Evolutionary conservation across 53 echinoderm and acorn worm species (phyloP).

Genomic region (Mesocentrotus franciscanus): DNA sequence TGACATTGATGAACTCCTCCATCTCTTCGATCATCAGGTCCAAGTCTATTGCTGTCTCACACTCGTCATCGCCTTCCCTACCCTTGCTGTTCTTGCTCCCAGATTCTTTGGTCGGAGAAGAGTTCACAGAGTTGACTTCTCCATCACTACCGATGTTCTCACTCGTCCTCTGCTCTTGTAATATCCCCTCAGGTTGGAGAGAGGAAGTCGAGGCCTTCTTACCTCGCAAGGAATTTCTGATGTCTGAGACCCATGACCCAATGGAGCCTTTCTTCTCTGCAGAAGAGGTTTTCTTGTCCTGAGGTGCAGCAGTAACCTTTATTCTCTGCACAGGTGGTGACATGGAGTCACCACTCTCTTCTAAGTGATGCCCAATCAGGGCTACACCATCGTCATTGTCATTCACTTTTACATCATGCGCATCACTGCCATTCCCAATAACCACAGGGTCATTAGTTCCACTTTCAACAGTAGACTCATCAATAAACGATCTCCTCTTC

Average conservation of each 20-base stretch:
- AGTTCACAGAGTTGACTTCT: background rate
- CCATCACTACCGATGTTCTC: conserved; percentile 44
- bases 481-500: conserved; percentile 62
- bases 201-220: conserved; percentile 1
- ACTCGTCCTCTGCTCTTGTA: background rate
- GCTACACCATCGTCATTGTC: background rate
- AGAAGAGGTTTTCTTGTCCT: background rate
- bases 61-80: conserved; percentile 44
- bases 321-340: background rate
- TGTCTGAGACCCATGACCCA: conserved; percentile 3
- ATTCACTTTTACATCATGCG: background rate
- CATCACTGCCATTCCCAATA: background rate
- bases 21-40: conserved; percentile 61
- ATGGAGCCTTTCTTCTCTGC: background rate
- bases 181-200: background rate
- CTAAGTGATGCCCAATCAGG: conserved; percentile 14
- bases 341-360: background rate
- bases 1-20: conserved; percentile 51
- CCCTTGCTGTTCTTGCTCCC: conserved; percentile 46
- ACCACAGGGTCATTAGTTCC: background rate
- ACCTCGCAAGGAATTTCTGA: background rate
- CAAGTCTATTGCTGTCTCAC: conserved; percentile 21
- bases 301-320: background rate
- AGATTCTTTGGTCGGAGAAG: conserved; percentile 44
- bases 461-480: background rate